A percentile compares a stretch with the other conserved stretches of the same genome.
These are phyloP conservation scores for Apotomis betuletana DNA, from an alignment of 2,888 invertebrate genomes.

Conservation along the genomic window DNA sequence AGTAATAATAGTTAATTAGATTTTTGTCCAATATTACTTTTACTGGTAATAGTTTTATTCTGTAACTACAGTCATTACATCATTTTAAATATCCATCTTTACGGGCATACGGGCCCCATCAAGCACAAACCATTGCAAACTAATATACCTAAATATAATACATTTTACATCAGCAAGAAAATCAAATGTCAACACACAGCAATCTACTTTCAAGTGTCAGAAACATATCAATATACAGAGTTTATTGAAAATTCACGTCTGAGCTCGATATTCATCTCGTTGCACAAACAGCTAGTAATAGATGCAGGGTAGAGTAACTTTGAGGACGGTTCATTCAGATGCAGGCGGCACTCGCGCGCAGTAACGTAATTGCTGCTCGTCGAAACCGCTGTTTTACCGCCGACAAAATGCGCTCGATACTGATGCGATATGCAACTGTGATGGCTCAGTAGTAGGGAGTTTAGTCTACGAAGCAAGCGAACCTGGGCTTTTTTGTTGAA, in stretches of 20 bases:
- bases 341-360: conserved; percentile 44
- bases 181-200: conserved; percentile 38
- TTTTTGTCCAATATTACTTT: no score
- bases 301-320: conserved; percentile 33
- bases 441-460: no score
- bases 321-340: conserved; percentile 49
- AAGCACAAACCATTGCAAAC: neutral
- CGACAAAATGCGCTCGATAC: conserved; percentile 49
- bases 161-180: conserved; percentile 25
- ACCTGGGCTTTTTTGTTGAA: no score
- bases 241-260: conserved; percentile 42
- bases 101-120: no score
- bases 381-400: conserved; percentile 53
- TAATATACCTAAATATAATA: neutral
- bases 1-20: no score
- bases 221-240: conserved; percentile 35
- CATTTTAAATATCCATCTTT: no score
- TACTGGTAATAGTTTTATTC: no score
- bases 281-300: conserved; percentile 42
- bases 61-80: no score
- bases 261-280: conserved; percentile 42
- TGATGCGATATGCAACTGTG: conserved; percentile 49
- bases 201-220: conserved; percentile 32
- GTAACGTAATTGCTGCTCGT: conserved; percentile 52
- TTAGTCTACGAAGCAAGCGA: no score